Conservation (phyloP, 1,140 invertebrate species). For the Philotrypesis tridentata region DNA sequence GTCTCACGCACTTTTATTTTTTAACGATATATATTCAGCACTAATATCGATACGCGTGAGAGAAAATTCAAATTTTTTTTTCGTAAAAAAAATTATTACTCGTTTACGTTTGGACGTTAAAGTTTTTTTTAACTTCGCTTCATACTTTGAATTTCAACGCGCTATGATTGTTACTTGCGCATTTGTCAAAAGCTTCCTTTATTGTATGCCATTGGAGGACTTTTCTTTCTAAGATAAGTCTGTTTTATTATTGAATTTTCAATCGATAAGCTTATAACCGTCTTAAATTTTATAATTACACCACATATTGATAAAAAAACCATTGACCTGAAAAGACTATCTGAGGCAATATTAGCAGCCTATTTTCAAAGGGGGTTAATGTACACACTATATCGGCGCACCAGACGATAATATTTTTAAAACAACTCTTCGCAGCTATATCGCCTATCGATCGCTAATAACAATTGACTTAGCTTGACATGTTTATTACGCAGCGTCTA, state of each 20-base stretch:
- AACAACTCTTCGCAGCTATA: background rate
- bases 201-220: no score
- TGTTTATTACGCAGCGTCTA: constrained; percentile 11
- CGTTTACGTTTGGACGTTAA: background rate
- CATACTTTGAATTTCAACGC: background rate
- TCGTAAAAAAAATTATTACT: background rate
- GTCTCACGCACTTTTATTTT: no score
- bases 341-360: background rate
- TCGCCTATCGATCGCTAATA: constrained; percentile 14
- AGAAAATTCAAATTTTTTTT: background rate
- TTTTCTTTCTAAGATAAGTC: no score
- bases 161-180: no score
- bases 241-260: background rate
- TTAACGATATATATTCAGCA: no score
- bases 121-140: background rate
- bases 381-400: background rate
- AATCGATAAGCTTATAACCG: background rate
- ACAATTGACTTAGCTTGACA: background rate
- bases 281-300: background rate
- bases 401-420: constrained; percentile 23
- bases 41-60: background rate
- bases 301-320: background rate
- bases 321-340: background rate
- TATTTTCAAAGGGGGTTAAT: constrained; percentile 9
- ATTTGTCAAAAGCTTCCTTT: no score